phyloP scores from a whole-genome alignment of 2,888 invertebrate species.

The Odontocolon sp. region DNA sequence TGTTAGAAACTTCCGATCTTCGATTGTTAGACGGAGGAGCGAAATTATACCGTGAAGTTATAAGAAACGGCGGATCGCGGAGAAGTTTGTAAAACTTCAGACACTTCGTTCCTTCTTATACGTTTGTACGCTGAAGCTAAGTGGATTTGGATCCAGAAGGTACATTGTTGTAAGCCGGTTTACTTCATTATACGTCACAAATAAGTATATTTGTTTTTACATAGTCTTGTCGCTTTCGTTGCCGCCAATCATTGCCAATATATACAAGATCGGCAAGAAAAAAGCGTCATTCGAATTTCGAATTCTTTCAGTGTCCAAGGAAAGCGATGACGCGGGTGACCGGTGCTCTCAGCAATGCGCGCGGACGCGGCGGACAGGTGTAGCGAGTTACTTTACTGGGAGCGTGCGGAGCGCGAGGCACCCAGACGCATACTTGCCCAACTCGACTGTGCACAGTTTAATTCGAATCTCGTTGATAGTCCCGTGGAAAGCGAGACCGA shows the following conservation, averaged over 20 bases:
- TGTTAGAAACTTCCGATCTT: slow-evolving; percentile 17
- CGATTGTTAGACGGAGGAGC: slow-evolving; percentile 1
- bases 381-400: slow-evolving; percentile 50
- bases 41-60: slow-evolving; percentile 31
- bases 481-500: slow-evolving; percentile 35
- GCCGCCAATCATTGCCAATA: neutral
- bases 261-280: slow-evolving; percentile 9
- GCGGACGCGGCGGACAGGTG: slow-evolving; percentile 55
- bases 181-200: too few species aligned
- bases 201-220: too few species aligned
- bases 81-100: too few species aligned
- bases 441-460: slow-evolving; percentile 11
- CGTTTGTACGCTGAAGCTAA: too few species aligned
- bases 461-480: slow-evolving; percentile 20
- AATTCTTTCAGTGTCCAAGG: slow-evolving; percentile 42
- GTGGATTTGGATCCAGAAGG: too few species aligned
- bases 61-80: neutral
- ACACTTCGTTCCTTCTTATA: too few species aligned
- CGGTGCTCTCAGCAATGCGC: slow-evolving; percentile 45
- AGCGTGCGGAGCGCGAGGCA: slow-evolving; percentile 35
- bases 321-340: slow-evolving; percentile 55
- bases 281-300: slow-evolving; percentile 32
- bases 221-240: too few species aligned
- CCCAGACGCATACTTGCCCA: slow-evolving; percentile 9
- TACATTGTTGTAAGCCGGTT: too few species aligned